Evolutionary conservation across 1,140 invertebrate species (phyloP).

Genomic region (Geopemphigus sp.): DNA sequence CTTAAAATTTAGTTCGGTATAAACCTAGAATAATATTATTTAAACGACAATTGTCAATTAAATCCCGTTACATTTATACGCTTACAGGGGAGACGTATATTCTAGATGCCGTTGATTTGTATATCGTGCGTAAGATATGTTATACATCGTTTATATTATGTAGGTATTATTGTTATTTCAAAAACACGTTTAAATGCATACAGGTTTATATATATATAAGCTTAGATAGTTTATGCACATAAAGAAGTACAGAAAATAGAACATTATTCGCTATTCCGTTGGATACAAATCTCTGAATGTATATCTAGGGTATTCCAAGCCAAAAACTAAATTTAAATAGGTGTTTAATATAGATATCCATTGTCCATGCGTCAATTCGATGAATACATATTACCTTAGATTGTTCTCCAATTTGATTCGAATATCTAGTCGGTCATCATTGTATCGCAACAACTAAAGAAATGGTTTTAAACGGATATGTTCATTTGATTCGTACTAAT

Average conservation of each 20-base stretch:
- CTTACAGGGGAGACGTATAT: neutral
- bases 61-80: constrained; percentile 3
- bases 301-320: neutral
- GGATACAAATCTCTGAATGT: neutral
- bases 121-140: neutral
- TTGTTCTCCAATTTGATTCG: neutral
- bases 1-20: neutral
- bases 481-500: too few relatives aligned
- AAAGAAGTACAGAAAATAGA: neutral
- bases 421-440: too few relatives aligned
- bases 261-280: neutral
- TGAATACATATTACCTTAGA: neutral
- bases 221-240: too few relatives aligned
- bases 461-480: too few relatives aligned
- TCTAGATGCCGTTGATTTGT: constrained; percentile 1
- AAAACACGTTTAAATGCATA: too few relatives aligned
- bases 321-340: too few relatives aligned
- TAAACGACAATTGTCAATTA: too few relatives aligned
- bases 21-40: neutral
- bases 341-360: neutral
- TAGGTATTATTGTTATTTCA: too few relatives aligned
- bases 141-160: too few relatives aligned
- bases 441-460: too few relatives aligned
- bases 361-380: neutral
- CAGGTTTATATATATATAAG: too few relatives aligned